These are phyloP conservation scores for Tachina lurida DNA, from an alignment of 2,888 invertebrate genomes.

Conservation along the genomic window DNA sequence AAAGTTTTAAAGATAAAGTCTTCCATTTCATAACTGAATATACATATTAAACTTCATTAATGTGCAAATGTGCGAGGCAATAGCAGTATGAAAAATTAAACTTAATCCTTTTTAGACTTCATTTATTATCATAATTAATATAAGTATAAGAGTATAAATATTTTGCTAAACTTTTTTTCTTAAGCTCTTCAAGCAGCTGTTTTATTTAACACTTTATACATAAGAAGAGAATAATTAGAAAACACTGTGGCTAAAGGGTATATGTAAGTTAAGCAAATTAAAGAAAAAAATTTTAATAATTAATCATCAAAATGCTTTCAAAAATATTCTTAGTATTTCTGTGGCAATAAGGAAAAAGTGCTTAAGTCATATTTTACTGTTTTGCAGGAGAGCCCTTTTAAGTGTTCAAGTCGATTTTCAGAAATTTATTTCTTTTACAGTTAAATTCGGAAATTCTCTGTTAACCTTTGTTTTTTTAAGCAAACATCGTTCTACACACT, in stretches of 20 bases:
- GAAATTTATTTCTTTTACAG: too few species aligned
- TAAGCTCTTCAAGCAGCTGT: not conserved
- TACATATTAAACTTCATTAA: not conserved
- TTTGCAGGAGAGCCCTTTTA: too few species aligned
- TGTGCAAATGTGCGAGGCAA: not conserved
- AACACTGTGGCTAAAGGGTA: constrained; percentile 9
- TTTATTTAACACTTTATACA: constrained; percentile 4
- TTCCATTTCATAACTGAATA: not conserved
- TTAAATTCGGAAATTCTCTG: too few species aligned
- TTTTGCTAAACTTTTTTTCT: constrained; percentile 3
- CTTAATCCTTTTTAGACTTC: constrained; percentile 52
- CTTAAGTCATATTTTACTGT: too few species aligned
- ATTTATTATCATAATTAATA: constrained; percentile 65
- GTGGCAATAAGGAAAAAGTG: too few species aligned
- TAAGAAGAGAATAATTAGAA: not conserved
- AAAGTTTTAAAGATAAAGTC: constrained; percentile 17
- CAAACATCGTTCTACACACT: too few species aligned
- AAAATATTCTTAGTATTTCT: too few species aligned
- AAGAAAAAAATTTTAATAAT: too few species aligned
- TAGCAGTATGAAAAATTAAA: constrained; percentile 34
- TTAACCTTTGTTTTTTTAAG: too few species aligned
- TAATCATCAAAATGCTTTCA: too few species aligned
- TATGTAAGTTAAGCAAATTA: too few species aligned
- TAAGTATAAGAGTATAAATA: constrained; percentile 32
- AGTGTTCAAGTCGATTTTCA: too few species aligned